phyloP scores from a whole-genome alignment of 1,140 invertebrate genomes.

The Brachystomella parvula region DNA sequence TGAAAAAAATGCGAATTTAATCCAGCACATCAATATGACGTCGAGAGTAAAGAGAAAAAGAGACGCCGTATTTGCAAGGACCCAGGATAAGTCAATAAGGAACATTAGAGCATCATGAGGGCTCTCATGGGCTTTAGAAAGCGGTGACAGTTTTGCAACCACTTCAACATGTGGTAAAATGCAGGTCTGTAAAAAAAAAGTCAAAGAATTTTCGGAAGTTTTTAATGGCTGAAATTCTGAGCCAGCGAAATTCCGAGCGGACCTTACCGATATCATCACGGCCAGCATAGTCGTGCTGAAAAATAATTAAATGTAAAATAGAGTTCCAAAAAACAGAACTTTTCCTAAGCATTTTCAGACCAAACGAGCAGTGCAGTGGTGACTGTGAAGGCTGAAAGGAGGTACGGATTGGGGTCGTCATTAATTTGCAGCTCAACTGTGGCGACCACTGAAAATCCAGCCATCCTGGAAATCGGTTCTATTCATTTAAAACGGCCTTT shows the following conservation, averaged over 20 bases:
- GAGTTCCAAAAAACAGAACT: background rate
- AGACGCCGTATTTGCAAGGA: slow-evolving; percentile 32
- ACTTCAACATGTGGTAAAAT: slow-evolving; percentile 36
- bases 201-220: background rate
- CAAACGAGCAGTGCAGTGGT: slow-evolving; percentile 31
- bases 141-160: slow-evolving; percentile 25
- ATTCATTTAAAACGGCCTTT: background rate
- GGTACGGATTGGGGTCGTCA: slow-evolving; percentile 35
- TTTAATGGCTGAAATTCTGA: background rate
- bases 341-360: background rate
- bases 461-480: slow-evolving; percentile 20
- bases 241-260: background rate
- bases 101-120: slow-evolving; percentile 30
- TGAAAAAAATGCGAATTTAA: slow-evolving; percentile 38
- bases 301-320: background rate
- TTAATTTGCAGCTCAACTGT: slow-evolving; percentile 38
- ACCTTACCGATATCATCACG: slow-evolving; percentile 22
- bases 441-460: slow-evolving; percentile 37
- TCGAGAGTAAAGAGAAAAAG: slow-evolving; percentile 37
- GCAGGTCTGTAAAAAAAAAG: slow-evolving; percentile 25
- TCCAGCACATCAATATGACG: slow-evolving; percentile 35
- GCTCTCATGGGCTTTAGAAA: slow-evolving; percentile 23
- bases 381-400: slow-evolving; percentile 33
- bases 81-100: slow-evolving; percentile 35
- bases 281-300: slow-evolving; percentile 35